These are phyloP conservation scores for Nymphalis io DNA, from an alignment of 1,140 invertebrate species.

Conservation along the genomic window DNA sequence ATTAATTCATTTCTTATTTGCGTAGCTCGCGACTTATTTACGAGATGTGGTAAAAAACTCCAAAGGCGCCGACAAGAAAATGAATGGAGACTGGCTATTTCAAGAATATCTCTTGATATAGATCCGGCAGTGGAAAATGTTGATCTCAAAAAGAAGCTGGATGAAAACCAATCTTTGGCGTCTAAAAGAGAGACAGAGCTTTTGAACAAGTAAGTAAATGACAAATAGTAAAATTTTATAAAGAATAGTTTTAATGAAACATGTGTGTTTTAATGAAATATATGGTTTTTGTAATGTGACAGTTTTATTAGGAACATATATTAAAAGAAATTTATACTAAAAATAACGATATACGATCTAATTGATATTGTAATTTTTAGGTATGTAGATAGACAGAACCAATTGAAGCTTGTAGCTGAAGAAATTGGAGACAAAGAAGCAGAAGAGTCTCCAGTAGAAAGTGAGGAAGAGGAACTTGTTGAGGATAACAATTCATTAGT, in stretches of 20 bases:
- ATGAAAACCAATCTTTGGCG: conserved; percentile 57
- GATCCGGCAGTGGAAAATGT: conserved; percentile 63
- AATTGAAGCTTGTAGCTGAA: conserved; percentile 64
- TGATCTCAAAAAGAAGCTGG: conserved; percentile 55
- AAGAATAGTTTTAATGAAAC: too few species aligned
- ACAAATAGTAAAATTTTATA: too few species aligned
- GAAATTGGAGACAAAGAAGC: conserved; percentile 75
- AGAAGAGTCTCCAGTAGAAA: conserved; percentile 69
- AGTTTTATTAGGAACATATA: too few species aligned
- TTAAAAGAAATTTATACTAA: too few species aligned
- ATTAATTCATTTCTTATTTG: conserved; percentile 1
- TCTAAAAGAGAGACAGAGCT: conserved; percentile 60
- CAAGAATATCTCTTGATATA: conserved; percentile 49
- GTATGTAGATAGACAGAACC: conserved; percentile 68
- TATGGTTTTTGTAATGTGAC: too few species aligned
- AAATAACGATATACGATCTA: too few species aligned
- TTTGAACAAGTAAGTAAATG: conserved; percentile 61
- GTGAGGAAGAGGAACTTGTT: conserved; percentile 65
- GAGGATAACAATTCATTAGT: conserved; percentile 52
- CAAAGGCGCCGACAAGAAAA: conserved; percentile 74
- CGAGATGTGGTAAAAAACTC: conserved; percentile 73
- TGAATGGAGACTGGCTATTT: conserved; percentile 69
- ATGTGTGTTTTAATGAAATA: too few species aligned
- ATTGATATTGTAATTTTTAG: conserved; percentile 47
- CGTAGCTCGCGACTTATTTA: conserved; percentile 68